Evolutionary conservation across 2,888 invertebrate species (phyloP).

Genomic region (Drosophila silvestris): DNA sequence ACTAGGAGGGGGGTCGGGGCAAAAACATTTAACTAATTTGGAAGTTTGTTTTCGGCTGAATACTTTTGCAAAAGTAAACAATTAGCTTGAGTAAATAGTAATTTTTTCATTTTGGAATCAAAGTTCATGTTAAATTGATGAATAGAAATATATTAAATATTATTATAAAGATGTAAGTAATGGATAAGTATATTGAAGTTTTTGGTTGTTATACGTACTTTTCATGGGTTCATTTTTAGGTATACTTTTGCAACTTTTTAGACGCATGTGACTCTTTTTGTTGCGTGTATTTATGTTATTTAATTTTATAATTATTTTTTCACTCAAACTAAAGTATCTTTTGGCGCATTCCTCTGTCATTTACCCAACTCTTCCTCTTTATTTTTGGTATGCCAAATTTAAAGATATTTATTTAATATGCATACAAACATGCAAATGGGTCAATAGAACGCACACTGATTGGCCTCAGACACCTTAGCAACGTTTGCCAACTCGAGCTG

Average conservation of each 20-base stretch:
- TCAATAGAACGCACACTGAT: slow-evolving; percentile 68
- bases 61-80: slow-evolving; percentile 2
- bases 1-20: background rate
- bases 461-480: slow-evolving; percentile 12
- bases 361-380: background rate
- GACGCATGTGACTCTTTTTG: background rate
- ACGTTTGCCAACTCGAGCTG: slow-evolving; percentile 35
- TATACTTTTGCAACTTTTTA: background rate
- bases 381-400: slow-evolving; percentile 36
- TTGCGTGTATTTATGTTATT: background rate
- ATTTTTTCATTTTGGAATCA: background rate
- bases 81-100: background rate
- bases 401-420: slow-evolving; percentile 37
- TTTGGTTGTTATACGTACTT: background rate
- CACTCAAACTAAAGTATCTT: background rate
- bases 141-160: background rate
- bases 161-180: background rate
- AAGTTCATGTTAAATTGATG: background rate
- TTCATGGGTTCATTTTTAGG: background rate
- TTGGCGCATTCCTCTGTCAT: background rate
- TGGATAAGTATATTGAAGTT: background rate
- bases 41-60: background rate
- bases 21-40: slow-evolving; percentile 6
- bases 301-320: background rate
- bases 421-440: slow-evolving; percentile 62